Evolutionary conservation across 2,113 vertebrate genomes (phyloP).

Genomic region (Trichomycterus rosablanca): DNA sequence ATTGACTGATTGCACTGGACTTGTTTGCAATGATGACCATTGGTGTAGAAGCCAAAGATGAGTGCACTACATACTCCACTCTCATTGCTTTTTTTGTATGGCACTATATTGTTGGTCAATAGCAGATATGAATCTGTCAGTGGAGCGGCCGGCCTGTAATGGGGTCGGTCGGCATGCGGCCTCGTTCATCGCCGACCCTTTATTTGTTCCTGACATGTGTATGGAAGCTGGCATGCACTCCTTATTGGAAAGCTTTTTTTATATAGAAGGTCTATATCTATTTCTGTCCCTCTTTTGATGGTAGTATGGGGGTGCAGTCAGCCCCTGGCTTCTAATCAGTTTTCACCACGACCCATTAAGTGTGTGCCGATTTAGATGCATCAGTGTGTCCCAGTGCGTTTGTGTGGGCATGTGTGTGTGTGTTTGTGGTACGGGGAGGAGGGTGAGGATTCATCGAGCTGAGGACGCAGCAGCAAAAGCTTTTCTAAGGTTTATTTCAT

Average conservation of each 20-base stretch:
- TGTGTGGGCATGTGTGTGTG: constrained; percentile 17
- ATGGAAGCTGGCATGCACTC: background rate
- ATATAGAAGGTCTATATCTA: background rate
- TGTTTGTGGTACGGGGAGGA: constrained; percentile 9
- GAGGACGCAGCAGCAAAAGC: background rate
- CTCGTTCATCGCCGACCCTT: constrained; percentile 66
- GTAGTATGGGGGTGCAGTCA: constrained; percentile 24
- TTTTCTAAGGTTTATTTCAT: background rate
- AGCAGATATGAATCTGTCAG: constrained; percentile 24
- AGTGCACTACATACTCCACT: constrained; percentile 1
- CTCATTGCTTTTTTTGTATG: constrained; percentile 22
- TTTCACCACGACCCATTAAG: constrained; percentile 14
- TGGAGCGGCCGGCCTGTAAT: constrained; percentile 2
- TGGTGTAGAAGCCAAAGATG: constrained; percentile 14
- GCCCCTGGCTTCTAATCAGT: constrained; percentile 15
- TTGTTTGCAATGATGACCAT: constrained; percentile 21
- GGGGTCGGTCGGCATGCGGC: constrained; percentile 44
- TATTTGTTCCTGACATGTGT: constrained; percentile 13
- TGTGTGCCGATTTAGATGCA: constrained; percentile 29
- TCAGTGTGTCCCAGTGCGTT: constrained; percentile 16
- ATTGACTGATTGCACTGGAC: constrained; percentile 8
- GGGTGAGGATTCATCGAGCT: background rate
- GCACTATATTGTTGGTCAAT: constrained; percentile 18
- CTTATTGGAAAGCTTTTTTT: constrained; percentile 29
- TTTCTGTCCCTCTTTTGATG: constrained; percentile 32